phyloP scores from a whole-genome alignment of 2,797 vertebrate genomes.

The Perodicticus potto region DNA sequence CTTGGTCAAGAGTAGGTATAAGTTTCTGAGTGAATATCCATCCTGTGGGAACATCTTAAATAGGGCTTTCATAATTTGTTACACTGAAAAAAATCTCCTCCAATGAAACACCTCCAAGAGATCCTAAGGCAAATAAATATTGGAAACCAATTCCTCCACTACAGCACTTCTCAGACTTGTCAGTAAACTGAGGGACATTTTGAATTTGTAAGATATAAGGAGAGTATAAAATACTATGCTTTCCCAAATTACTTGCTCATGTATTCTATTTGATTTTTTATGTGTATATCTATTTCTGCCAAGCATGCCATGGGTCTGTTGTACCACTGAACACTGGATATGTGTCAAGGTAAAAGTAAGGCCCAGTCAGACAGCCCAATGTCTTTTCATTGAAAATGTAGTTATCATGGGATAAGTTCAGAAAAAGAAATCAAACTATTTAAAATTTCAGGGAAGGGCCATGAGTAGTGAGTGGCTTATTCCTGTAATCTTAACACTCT shows the following conservation, averaged over 20 bases:
- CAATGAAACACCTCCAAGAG: background rate
- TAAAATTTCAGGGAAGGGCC: background rate
- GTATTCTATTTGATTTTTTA: background rate
- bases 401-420: background rate
- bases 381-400: background rate
- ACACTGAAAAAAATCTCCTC: background rate
- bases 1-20: background rate
- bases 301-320: background rate
- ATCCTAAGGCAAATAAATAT: background rate
- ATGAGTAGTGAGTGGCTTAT: too few relatives aligned
- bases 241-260: background rate
- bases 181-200: background rate
- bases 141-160: background rate
- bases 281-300: background rate
- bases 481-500: too few relatives aligned
- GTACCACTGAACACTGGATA: background rate
- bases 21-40: background rate
- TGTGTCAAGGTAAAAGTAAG: background rate
- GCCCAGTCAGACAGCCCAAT: background rate
- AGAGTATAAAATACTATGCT: background rate
- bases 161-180: background rate
- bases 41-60: background rate
- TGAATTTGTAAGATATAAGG: background rate
- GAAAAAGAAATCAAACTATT: background rate
- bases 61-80: background rate